Base-by-base conservation (phyloP, 2,113 vertebrate species). In the Vanacampus margaritifer region DNA sequence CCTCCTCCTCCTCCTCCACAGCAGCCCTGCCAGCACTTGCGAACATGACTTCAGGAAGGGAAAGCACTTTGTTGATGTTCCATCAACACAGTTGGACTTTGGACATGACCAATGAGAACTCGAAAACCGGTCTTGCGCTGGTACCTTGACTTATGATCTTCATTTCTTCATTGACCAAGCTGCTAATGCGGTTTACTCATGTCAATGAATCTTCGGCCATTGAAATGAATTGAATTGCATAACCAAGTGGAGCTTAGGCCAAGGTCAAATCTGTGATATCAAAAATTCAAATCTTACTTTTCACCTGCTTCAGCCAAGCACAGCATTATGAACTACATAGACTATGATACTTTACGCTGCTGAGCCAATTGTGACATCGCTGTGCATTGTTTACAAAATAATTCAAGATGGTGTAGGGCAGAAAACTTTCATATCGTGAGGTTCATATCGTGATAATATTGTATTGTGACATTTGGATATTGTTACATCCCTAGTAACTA, bases 11-110 rank as follows among this genome's bases (percentile, higher is more conserved):
- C n/a, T n/a, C n/a, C n/a, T 66, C 69, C 68, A 37, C 35, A n/a
- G 16, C 62, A 17, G 58, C 75, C 84, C 71, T 68, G 68, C 71
- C 57, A 28, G 78, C 65, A 59, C 76, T 68, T 73, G 78, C 82
- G 85, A 86, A 81, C 64, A 63, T 74, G 58, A 54, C 65, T 79
- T 66, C 19, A 56, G 32, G 64, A 46, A 69, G 51, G 32, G 64
- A 46, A 69, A 75, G 72, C 80, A 71, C 71, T 72, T 61, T 61
- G 32, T 21, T n/a, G 7, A 16, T 37, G 57, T 37, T 19, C 46
- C 26, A 3, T n/a, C 10, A n/a, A 51, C 16, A 6, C 7, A 3
- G n/a, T 60, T 45, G 39, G 19, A 65, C 63, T 35, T 65, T 12
- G 35, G n/a, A 26, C 24, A 37, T 8, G 1, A 39, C 9, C n/a